Evolutionary conservation across 1,140 invertebrate genomes (phyloP), one percentile per base, ranked within the genome.

Genomic region (Drosophila sp.): DNA sequence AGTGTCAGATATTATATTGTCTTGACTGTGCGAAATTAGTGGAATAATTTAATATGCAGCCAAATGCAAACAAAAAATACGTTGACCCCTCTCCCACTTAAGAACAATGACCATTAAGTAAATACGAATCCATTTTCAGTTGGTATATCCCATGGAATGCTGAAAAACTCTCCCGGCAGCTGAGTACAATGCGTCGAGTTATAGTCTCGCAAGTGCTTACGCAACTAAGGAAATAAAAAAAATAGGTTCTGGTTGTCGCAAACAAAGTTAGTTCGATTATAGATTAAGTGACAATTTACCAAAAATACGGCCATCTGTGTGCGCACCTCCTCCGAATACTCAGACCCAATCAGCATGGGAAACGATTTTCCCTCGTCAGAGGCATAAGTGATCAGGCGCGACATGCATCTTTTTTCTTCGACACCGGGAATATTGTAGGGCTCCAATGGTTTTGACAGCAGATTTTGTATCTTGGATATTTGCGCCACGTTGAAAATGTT

Each of bases 181-280:
- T 96, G 96, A 11, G 95, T 95, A 93, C 98, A 98, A 92, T 99
- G 98, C 7, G 96, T 95, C 0, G 97, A 96, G 76, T 95, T 94
- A 86, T 95, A 97, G 92, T 99, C 97, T 69, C 95, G 94, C 94
- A 98, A 95, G 92, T 98, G 95, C 90, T 96, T 96, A 27, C 93
- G 93, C 56, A 96, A 94, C 95, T 96, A 81, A 94, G 93, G 54
- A 61, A 78, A 74, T 69, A 70, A 56, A 41, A 29, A 0, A 78
- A 60, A 66, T 66, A 79, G 6, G 27, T 50, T 25, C 10, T 27
- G 7, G n/a, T 50, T 25, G 7, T 50, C 44, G 8, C 1, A 10
- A 4, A 27, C 7, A 50, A 4, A 27, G 4, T 25, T 62, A 41
- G n/a, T 10, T n/a, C 1, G 35, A 40, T 60, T 63, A 62, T 58